Percentiles rank a stretch among this genome's conserved stretches.
Conservation (phyloP, 2,797 vertebrate genomes). For the Gallinago nigripennis region DNA sequence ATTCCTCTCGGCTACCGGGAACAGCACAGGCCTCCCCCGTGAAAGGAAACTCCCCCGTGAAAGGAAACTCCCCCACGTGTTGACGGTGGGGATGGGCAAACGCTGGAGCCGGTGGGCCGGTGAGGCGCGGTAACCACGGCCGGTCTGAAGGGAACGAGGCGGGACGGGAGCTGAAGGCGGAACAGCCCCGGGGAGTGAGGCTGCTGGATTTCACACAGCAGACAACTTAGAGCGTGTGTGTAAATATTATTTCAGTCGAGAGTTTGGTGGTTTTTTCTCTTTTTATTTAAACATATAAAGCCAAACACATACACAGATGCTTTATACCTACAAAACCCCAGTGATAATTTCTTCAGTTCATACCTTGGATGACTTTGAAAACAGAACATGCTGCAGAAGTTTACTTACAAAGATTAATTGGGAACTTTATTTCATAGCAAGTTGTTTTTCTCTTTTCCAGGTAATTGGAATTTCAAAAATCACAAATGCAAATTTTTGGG, state of each 20-base stretch:
- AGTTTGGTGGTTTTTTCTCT: rapidly evolving
- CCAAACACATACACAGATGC: not conserved
- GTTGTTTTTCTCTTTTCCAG: not conserved
- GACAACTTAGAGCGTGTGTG: not conserved
- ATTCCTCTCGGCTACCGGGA: not conserved
- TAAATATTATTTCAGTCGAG: not conserved
- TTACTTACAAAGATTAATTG: not conserved
- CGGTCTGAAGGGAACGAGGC: not conserved
- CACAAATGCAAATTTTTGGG: not conserved
- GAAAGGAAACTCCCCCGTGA: not conserved
- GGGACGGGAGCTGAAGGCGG: not conserved
- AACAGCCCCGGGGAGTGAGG: not conserved
- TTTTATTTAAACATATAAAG: not conserved
- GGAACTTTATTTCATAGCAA: not conserved
- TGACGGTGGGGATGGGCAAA: too few species aligned
- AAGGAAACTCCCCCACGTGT: rapidly evolving
- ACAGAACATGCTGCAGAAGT: not conserved
- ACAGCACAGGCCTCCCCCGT: not conserved
- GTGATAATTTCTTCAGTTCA: not conserved
- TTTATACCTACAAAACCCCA: not conserved
- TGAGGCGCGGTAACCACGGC: too few species aligned
- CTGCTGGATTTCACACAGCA: not conserved
- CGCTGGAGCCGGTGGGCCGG: not conserved
- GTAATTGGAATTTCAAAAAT: not conserved
- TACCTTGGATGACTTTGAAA: not conserved